Base-by-base conservation (phyloP, 2,113 vertebrate species). In the Psettodes erumei region DNA sequence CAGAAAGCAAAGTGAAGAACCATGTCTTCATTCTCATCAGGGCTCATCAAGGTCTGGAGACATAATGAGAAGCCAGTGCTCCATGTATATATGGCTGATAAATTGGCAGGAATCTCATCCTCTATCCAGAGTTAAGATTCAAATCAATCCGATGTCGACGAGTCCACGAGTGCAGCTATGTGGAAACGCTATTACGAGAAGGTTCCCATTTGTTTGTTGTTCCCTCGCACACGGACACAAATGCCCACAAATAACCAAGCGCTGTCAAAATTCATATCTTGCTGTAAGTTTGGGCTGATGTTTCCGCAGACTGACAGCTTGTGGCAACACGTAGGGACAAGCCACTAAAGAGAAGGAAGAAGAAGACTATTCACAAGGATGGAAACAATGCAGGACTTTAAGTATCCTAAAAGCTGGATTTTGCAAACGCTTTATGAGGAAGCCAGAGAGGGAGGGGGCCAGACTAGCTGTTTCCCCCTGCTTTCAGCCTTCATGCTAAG, bases 31-130 rank as follows among this genome's bases (percentile, higher is more conserved):
- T 4, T 16, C 13, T 32, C 73, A 75, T 65, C 47, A 64, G 38
- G 13, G 28, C 40, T 50, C 30, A 65, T 37, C 23, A 19, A 54
- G 27, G 23, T 66, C 59, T 65, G 50, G 63, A 61, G 23, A 66
- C 50, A 48, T 12, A 32, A 63, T 18, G 51, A 37, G 65, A 63
- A 56, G 64, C 45, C 66, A 80, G 27, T 53, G 45, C 32, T 56
- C 54, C 19, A 54, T 16, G 18, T 28, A 19, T 32, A 25, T 3
- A 13, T 50, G n/a, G n/a, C n/a, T n/a, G n/a, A n/a, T n/a, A n/a
- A n/a, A n/a, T n/a, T n/a, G n/a, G 50, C 4, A 28, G 6, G 8
- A 30, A 30, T 27, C 50, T 53, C 8, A 2, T 19, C 18, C 19
- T 4, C n/a, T 6, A 33, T 21, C 47, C 9, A 48, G 2, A 48